Evolutionary conservation across 2,113 vertebrate genomes (phyloP), one percentile per base, ranked within the genome.

Genomic region (Bufo bufo): DNA sequence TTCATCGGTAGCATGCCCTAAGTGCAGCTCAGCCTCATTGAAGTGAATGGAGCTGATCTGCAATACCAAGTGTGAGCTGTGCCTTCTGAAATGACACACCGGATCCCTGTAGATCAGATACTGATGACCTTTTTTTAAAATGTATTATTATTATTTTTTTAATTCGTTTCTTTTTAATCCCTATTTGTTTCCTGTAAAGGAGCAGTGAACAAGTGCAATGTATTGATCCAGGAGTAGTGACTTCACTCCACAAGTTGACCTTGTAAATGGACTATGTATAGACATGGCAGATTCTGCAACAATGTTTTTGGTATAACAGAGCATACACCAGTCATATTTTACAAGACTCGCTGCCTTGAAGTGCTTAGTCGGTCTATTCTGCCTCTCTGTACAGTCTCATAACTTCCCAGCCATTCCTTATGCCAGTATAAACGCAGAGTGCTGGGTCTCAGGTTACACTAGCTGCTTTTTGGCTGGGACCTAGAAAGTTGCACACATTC

Each of bases 391-490:
- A 2, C 6, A 47, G 5, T n/a, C 10, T 74, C 12, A 6, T 4
- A 71, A 71, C 23, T 12, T 43, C 23, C 71, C 43, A 47, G 71
- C 23, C 23, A 3, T 74, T 58, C 54, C 19, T 58, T 84, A 3
- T 58, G 33, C 16, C 33, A 74, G 50, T 85, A 7, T 50, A 59
- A 59, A 33, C 49, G 54, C 23, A 61, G 86, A 66, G 77, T 75
- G 86, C 74, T 23, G 12, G 19, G 79, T 69, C 86, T 88, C 86
- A 83, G 69, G 86, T 88, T 88, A 88, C 86, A 88, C 69, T 77
- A 79, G 5, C 54, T 83, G 47, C 50, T 17, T 74, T 83, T 88
- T 88, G 80, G 86, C 86, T 65, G n/a, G 69, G 80, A 50, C 52
- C 16, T 56, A 54, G 45, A 79, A 86, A 50, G 56, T 45, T 58